Base-by-base conservation (phyloP, 2,888 invertebrate species). In the Rhingia rostrata region DNA sequence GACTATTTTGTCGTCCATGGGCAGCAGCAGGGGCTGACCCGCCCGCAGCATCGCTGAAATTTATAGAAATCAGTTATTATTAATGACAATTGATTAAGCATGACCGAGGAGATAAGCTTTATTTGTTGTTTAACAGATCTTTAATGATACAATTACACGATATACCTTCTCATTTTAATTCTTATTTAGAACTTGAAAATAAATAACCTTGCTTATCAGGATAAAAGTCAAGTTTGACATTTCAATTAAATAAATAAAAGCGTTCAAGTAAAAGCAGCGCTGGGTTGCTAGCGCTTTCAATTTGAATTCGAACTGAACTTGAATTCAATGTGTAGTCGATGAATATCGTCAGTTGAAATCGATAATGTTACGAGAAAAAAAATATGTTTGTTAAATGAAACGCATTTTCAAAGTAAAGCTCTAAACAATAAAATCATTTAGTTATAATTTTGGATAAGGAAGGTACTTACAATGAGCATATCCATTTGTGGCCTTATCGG, bases 1-100 rank as follows among this genome's bases (percentile, higher is more conserved):
- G 92, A 88, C 95, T 95, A 60, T 94, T 94, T 90, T 95, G 94
- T 32, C 90, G 88, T 33, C 88, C 90, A 61, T 88, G 84, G 9
- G 78, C 86, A 79, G 89, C 87, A 30, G 89, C 83, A 32, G 88
- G 86, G 35, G 87, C 88, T 43, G 88, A 84, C 39, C 86, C 87
- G 56, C 83, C 84, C 2, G 78, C 73, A 12, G 86, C 85, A 56
- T 87, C 87, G 10, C 86, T 88, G 4, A 83, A 47, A 88, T 87
- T 39, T n/a, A 30, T 12, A 3, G 22, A 33, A 12, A 45, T 49
- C 35, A 56, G 30, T 56, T 61, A 43, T n/a, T 14, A 49, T 10
- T 49, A 37, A 14, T 0, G 49, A 35, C 30, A 30, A 41, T 58
- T 10, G 41, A 14, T n/a, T n/a, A n/a, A n/a, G n/a, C n/a, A n/a